Evolutionary conservation across 2,888 invertebrate species (phyloP), one percentile per base, ranked within the genome.

Genomic region (Hyppa rectilinea): DNA sequence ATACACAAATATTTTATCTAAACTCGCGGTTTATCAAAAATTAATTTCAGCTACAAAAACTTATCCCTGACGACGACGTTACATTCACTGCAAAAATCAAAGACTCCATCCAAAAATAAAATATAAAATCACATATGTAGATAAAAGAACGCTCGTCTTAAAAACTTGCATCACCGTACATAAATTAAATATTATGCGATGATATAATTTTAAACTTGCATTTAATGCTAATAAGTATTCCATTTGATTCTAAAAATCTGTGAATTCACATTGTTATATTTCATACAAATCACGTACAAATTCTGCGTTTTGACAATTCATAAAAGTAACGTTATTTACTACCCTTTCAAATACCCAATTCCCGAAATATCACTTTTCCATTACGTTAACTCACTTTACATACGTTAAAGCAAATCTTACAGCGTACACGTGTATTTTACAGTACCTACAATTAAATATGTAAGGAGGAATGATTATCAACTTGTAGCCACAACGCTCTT

Each of bases 401-500:
- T 1, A 50, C 0, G n/a, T 49, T 14, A 36, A 71, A 40, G 1
- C 9, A 36, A 34, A 20, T 7, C 29, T 5, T 20, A 4, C 5
- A 40, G 14, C 12, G 40, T 0, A n/a, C 29, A 53, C 31, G 4
- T 53, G 52, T 31, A n/a, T 17, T 50, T 2, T 17, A 45, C 55
- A 76, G 10, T 1, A 38, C 12, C n/a, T n/a, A n/a, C n/a, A n/a
- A 36, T n/a, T 47, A 4, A 40, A 40, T n/a, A n/a, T n/a, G 29
- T 23, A 38, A 71, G n/a, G 4, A 31, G 23, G 2, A 23, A 10
- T 76, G 52, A 72, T 20, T 40, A 12, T 17, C 56, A 56, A 72
- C 74, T 47, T 78, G 79, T 78, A 20, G 36, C 47, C 7, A 14
- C 29, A 10, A 4, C 31, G 12, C 4, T 36, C 7, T n/a, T n/a